Conservation (phyloP, 2,888 invertebrate genomes). For the Fissipunctia ypsillon region DNA sequence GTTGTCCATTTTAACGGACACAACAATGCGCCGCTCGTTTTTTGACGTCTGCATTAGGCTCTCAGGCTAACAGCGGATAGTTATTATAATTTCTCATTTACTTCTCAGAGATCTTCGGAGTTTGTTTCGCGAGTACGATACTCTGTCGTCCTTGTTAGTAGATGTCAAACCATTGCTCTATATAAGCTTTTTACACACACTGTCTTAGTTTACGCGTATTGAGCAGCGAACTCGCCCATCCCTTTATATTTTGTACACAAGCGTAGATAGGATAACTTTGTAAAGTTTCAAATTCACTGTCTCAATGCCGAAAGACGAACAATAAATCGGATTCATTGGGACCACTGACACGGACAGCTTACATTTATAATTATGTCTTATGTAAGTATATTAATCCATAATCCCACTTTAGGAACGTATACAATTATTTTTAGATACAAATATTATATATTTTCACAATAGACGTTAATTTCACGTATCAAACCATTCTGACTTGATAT, state of each 20-base stretch:
- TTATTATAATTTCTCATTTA: constrained; percentile 9
- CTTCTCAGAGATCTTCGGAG: neutral
- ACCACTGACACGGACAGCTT: constrained; percentile 62
- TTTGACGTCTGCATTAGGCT: neutral
- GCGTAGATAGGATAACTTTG: constrained; percentile 86
- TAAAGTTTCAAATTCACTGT: constrained; percentile 78
- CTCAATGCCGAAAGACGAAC: constrained; percentile 66
- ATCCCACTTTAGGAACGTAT: constrained; percentile 61
- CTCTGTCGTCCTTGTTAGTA: constrained; percentile 30
- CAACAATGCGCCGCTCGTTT: neutral
- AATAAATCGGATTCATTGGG: constrained; percentile 67
- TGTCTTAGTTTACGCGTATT: constrained; percentile 62
- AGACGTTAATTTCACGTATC: constrained; percentile 54
- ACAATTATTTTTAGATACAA: constrained; percentile 75
- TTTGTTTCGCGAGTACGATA: constrained; percentile 19
- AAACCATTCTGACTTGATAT: constrained; percentile 46
- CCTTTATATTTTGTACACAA: constrained; percentile 82
- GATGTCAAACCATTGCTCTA: constrained; percentile 49
- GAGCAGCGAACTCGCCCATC: constrained; percentile 73
- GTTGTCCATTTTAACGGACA: neutral
- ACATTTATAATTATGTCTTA: constrained; percentile 61
- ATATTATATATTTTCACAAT: constrained; percentile 74
- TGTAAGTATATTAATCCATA: constrained; percentile 35
- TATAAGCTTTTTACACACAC: constrained; percentile 63
- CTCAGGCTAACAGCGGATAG: neutral